Evolutionary conservation across 2,888 invertebrate genomes (phyloP), one percentile per base, ranked within the genome.

Genomic region (Nesidiocoris tenuis): DNA sequence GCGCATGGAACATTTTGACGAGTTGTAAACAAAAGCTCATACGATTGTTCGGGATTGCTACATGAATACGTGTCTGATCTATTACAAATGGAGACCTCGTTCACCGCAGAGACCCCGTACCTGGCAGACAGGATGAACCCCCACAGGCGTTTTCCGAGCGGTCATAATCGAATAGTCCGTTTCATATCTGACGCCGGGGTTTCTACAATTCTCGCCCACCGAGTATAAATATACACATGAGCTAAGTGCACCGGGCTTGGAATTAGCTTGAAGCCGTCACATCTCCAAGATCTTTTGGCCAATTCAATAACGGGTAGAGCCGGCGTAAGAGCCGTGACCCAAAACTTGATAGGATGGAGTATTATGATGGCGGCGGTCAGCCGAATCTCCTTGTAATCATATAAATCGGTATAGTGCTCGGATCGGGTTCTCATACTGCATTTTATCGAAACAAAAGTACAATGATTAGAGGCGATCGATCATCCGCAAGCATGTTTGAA

Each of bases 1-100:
- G 19, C 56, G n/a, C 16, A 55, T 67, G 67, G 55, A 67, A 67
- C 67, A 55, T 39, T 56, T 56, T 54, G 67, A 22, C 22, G 67
- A 67, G 39, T 56, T 54, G 67, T 56, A 67, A 67, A 67, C 67
- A 67, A 67, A 66, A 67, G 67, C 21, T 39, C 39, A 12, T 3
- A 39, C 5, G 39, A 39, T 39, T 39, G 39, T 39, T 39, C n/a
- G n/a, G n/a, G n/a, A n/a, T n/a, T n/a, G n/a, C n/a, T n/a, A n/a
- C n/a, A n/a, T n/a, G n/a, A n/a, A n/a, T n/a, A 39, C 12, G 39
- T 12, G 39, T 39, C 39, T 12, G 39, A n/a, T n/a, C n/a, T n/a
- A n/a, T 39, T 39, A 12, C 3, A 39, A 39, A 39, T 39, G 39
- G 39, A 39, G 39, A 39, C 39, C 39, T 39, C 39, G 39, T 39